phyloP scores from a whole-genome alignment of 2,113 vertebrate genomes.

The Urocynchramus pylzowi region DNA sequence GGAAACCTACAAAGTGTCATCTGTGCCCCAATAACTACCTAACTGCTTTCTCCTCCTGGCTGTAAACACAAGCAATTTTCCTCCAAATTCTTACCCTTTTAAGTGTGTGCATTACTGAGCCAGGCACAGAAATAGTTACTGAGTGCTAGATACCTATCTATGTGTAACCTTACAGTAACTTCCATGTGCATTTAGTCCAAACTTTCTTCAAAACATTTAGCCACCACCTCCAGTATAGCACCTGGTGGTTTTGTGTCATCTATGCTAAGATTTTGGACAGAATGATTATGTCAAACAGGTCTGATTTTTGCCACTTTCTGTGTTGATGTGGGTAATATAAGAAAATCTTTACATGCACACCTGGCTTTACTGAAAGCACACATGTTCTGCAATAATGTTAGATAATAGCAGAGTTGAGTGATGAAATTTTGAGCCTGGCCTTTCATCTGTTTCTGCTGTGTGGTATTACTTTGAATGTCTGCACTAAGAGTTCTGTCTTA shows the following conservation, averaged over 20 bases:
- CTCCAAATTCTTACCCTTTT: not conserved
- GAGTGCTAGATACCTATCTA: not conserved
- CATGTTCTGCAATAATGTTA: not conserved
- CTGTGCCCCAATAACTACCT: not conserved
- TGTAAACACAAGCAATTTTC: not conserved
- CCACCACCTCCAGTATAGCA: not conserved
- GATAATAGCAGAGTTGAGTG: not conserved
- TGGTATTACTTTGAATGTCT: constrained; percentile 3
- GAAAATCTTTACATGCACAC: not conserved
- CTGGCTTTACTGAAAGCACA: constrained; percentile 16
- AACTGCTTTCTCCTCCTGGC: not conserved
- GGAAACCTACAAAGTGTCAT: not conserved
- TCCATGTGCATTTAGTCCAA: not conserved
- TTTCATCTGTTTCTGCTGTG: not conserved
- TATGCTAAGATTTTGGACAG: not conserved
- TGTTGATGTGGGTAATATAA: not conserved
- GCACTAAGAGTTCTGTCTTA: not conserved
- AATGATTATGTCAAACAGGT: not conserved
- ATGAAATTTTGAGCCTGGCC: not conserved
- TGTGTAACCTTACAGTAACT: not conserved
- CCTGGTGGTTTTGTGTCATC: not conserved
- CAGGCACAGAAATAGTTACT: not conserved
- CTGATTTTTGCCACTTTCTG: constrained; percentile 8
- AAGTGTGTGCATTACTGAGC: not conserved
- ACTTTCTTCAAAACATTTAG: not conserved